A percentile compares a stretch with the other conserved stretches of the same genome.
Evolutionary conservation across 2,888 invertebrate genomes (phyloP).

Genomic region (Pristionchus mayeri): DNA sequence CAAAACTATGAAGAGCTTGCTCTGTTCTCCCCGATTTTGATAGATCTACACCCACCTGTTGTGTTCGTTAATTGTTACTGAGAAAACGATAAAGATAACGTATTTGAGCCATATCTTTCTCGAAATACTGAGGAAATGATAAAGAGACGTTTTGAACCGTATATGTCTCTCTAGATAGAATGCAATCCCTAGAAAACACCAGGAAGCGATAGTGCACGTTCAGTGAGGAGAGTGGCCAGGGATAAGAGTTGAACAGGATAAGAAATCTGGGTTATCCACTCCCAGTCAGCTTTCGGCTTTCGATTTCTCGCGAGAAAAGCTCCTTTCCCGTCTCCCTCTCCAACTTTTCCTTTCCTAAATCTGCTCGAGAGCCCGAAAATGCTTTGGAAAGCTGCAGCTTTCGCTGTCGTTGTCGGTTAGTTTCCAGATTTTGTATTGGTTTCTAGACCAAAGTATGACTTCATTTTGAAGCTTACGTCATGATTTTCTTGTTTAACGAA

Average conservation of each 20-base stretch:
- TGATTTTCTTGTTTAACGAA: too few relatives aligned
- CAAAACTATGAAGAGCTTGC: too few relatives aligned
- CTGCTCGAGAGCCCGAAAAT: background rate
- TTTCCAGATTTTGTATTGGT: background rate
- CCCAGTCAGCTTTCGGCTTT: constrained; percentile 18
- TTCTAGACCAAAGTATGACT: too few relatives aligned
- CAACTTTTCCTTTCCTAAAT: background rate
- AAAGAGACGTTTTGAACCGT: background rate
- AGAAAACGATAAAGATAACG: too few relatives aligned
- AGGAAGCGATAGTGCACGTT: background rate
- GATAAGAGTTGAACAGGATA: constrained; percentile 23
- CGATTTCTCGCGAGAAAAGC: constrained; percentile 7
- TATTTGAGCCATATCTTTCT: too few relatives aligned
- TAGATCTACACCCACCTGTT: background rate
- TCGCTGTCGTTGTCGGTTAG: background rate
- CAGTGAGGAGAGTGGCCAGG: background rate
- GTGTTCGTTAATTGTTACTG: background rate
- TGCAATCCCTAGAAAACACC: background rate
- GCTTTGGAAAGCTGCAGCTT: background rate
- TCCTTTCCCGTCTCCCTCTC: background rate
- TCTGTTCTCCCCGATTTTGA: too few relatives aligned
- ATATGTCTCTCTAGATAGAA: background rate
- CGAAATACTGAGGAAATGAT: constrained; percentile 15
- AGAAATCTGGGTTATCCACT: constrained; percentile 33
- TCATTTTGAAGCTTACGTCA: too few relatives aligned